A percentile compares a stretch with the other conserved stretches of the same genome.
These are phyloP conservation scores for Rhagium mordax DNA, from an alignment of 2,888 invertebrate species.

Conservation along the genomic window DNA sequence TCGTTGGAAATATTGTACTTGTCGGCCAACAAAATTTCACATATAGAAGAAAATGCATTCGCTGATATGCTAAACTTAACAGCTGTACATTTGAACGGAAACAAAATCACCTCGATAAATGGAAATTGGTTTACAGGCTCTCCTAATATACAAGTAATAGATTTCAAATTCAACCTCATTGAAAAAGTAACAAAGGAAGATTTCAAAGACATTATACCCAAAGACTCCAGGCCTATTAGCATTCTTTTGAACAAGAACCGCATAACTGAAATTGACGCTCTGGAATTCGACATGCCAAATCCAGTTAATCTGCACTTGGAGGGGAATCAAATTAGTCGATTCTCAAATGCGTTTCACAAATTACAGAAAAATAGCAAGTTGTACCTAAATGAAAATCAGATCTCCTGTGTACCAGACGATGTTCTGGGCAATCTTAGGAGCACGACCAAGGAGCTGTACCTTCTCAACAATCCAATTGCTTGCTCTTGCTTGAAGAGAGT, in stretches of 20 bases:
- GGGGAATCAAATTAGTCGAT: conserved; percentile 48
- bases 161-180: conserved; percentile 56
- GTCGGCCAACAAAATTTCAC: conserved; percentile 54
- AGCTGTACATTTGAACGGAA: conserved; percentile 57
- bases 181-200: conserved; percentile 39
- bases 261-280: conserved; percentile 46
- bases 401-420: conserved; percentile 55
- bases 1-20: conserved; percentile 54
- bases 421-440: conserved; percentile 48
- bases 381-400: conserved; percentile 51
- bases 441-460: conserved; percentile 46
- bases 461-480: conserved; percentile 54
- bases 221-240: conserved; percentile 32
- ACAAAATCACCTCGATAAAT: conserved; percentile 51
- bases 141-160: conserved; percentile 46
- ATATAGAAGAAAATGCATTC: conserved; percentile 55
- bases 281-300: conserved; percentile 46
- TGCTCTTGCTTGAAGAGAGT: conserved; percentile 56
- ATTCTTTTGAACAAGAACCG: conserved; percentile 52
- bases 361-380: conserved; percentile 51
- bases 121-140: conserved; percentile 53
- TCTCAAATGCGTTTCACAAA: conserved; percentile 44
- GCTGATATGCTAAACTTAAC: conserved; percentile 50
- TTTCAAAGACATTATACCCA: conserved; percentile 49
- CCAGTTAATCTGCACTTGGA: conserved; percentile 55